Base-by-base conservation (phyloP, 2,113 vertebrate species). In the Microtus oregoni region DNA sequence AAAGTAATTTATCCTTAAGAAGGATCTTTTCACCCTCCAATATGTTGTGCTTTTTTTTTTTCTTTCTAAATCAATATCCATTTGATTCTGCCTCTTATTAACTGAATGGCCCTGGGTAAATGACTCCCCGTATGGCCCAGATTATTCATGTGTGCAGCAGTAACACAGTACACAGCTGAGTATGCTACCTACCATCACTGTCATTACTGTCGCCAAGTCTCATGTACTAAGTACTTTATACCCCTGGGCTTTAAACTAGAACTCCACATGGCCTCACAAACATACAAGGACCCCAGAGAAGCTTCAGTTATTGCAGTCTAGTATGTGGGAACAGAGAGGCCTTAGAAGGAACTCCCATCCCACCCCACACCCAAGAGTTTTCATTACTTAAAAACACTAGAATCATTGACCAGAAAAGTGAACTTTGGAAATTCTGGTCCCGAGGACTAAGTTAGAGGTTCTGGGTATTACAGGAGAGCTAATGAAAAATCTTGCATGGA, bases 371-470 rank as follows among this genome's bases (percentile, higher is more conserved):
- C 38, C 35, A 72, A 47, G 26, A 90, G 41, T 9, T 78, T 88
- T 70, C 55, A 26, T 38, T 70, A 78, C 41, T 86, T 79, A 92
- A 94, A 94, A 94, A 79, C 47, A 76, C 55, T 65, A 92, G 19
- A 67, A 75, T 24, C 65, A 93, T 1, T 76, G 0, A 11, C 14
- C 7, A 5, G 2, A 61, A 8, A 90, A 61, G 70, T 67, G 52
- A 89, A 94, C 28, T 88, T 65, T 79, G 55, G 52, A 94, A 90
- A 73, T 47, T 72, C 12, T 82, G 72, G 38, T 26, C 65, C 79
- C 11, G 0, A 81, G 75, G 35, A 92, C 67, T 63, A 95, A 92
- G 89, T 90, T 89, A 86, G 65, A 82, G 10, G 63, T n/a, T 11
- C 77, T 0, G 0, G 22, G 65, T 90, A 38, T 92, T n/a, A 83